These are phyloP conservation scores for Malachius bipustulatus DNA, from an alignment of 2,888 invertebrate genomes.

Conservation along the genomic window DNA sequence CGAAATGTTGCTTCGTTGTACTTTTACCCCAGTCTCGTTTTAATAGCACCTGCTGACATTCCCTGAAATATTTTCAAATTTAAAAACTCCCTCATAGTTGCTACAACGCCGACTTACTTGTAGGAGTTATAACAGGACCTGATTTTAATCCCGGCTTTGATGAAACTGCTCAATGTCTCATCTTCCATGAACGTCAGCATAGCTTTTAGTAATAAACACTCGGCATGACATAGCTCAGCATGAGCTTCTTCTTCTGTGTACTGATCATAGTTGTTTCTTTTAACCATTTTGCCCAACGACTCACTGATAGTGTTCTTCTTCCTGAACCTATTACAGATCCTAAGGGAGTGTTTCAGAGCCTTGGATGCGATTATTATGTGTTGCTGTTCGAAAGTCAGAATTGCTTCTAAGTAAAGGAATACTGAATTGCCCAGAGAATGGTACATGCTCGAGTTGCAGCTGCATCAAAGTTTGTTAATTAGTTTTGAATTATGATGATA, in stretches of 20 bases:
- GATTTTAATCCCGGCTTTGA: slow-evolving; percentile 88
- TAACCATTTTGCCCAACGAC: slow-evolving; percentile 69
- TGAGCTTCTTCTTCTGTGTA: slow-evolving; percentile 79
- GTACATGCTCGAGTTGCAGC: slow-evolving; percentile 75
- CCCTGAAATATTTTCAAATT: slow-evolving; percentile 60
- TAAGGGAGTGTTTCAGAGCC: slow-evolving; percentile 63
- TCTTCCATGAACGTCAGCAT: slow-evolving; percentile 89
- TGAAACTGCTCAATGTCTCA: slow-evolving; percentile 83
- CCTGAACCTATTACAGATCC: slow-evolving; percentile 62
- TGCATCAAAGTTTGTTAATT: slow-evolving; percentile 28
- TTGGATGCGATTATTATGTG: slow-evolving; percentile 64
- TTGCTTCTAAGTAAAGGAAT: slow-evolving; percentile 83
- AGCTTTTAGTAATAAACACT: slow-evolving; percentile 76
- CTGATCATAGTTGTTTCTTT: slow-evolving; percentile 61
- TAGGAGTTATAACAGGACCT: slow-evolving; percentile 82
- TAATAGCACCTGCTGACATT: slow-evolving; percentile 71
- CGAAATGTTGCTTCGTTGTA: slow-evolving; percentile 58
- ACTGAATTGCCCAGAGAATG: slow-evolving; percentile 83
- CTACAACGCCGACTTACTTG: too few relatives aligned
- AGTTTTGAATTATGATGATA: too few relatives aligned
- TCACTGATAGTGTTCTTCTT: slow-evolving; percentile 62
- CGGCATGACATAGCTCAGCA: slow-evolving; percentile 91
- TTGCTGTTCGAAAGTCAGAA: slow-evolving; percentile 79
- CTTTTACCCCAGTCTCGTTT: slow-evolving; percentile 60
- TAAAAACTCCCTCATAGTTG: too few relatives aligned